These are phyloP conservation scores for Tenodera sinensis DNA, from an alignment of 2,888 invertebrate genomes.

Conservation along the genomic window DNA sequence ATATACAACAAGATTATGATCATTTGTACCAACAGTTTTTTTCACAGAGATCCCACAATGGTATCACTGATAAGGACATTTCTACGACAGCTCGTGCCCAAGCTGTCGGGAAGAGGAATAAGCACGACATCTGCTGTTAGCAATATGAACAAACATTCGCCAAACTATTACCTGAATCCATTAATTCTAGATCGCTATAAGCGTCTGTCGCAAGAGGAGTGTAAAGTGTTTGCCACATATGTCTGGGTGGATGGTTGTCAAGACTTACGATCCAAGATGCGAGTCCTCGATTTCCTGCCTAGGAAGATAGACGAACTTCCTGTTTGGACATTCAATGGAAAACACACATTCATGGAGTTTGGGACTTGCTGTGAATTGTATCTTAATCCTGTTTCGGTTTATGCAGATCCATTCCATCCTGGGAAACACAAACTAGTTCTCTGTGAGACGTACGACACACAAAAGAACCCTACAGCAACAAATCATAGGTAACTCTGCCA, in stretches of 20 bases:
- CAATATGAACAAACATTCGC: neutral
- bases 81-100: neutral
- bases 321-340: neutral
- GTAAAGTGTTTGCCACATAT: neutral
- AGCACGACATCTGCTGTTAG: neutral
- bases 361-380: neutral
- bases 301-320: neutral
- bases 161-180: neutral
- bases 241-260: neutral
- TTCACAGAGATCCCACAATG: neutral
- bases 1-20: no score
- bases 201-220: neutral
- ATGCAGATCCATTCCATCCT: neutral
- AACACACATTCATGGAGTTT: neutral
- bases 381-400: neutral
- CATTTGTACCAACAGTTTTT: no score
- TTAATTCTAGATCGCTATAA: neutral
- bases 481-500: neutral
- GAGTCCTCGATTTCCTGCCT: neutral
- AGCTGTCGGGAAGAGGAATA: neutral
- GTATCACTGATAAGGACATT: neutral
- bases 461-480: neutral
- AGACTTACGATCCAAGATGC: neutral
- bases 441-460: neutral
- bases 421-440: neutral